Percentiles rank a stretch among this genome's conserved stretches.
Conservation (phyloP, 2,113 vertebrate genomes). For the Anas platyrhynchos region DNA sequence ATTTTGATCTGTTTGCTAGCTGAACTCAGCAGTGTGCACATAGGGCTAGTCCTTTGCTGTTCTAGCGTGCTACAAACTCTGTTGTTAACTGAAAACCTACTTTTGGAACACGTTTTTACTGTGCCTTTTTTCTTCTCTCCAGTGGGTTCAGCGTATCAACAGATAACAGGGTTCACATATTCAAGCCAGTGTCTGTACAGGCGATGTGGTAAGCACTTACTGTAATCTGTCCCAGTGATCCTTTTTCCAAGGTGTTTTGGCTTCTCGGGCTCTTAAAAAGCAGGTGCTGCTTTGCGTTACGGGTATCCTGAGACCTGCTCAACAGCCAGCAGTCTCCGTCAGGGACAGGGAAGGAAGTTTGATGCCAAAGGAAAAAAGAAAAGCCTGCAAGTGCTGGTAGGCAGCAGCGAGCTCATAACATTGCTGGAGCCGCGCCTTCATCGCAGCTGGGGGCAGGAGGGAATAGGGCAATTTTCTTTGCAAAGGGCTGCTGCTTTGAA, state of each 20-base stretch:
- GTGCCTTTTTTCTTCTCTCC: slow-evolving; percentile 32
- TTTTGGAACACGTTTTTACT: not conserved
- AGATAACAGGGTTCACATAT: slow-evolving; percentile 94
- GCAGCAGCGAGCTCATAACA: not conserved
- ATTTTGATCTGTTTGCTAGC: slow-evolving; percentile 37
- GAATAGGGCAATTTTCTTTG: not conserved
- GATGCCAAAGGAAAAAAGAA: not conserved
- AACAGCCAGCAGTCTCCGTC: not conserved
- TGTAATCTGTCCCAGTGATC: not conserved
- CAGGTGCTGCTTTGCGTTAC: not conserved
- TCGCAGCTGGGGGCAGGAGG: not conserved
- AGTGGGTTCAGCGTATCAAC: slow-evolving; percentile 96
- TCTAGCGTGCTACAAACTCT: slow-evolving; percentile 9
- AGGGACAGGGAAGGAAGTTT: not conserved
- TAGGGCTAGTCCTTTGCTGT: slow-evolving; percentile 19
- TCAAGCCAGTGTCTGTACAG: slow-evolving; percentile 98
- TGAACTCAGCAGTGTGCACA: slow-evolving; percentile 9
- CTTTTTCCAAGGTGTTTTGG: not conserved
- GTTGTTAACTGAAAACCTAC: slow-evolving; percentile 5
- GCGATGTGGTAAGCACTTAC: slow-evolving; percentile 92
- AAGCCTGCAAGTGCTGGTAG: not conserved
- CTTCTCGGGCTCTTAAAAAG: slow-evolving; percentile 4
- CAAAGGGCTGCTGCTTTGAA: not conserved
- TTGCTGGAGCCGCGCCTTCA: not conserved
- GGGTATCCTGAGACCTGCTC: not conserved